A percentile compares a stretch with the other conserved stretches of the same genome.
phyloP scores from a whole-genome alignment of 1,140 invertebrate genomes.

The Drosophila chauvacae region DNA sequence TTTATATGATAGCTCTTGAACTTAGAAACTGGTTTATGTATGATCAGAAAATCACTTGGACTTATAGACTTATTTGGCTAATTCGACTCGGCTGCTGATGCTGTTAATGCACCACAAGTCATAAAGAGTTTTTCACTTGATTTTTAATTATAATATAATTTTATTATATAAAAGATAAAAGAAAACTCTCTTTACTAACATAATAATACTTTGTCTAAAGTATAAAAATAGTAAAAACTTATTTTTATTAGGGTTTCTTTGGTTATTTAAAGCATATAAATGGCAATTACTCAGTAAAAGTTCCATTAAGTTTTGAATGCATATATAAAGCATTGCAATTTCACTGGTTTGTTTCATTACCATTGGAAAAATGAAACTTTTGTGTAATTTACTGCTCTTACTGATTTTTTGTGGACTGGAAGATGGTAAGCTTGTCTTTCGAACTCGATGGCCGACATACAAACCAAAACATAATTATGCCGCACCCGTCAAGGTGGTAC shows the following conservation, averaged over 20 bases:
- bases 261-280: background rate
- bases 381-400: background rate
- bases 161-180: no score
- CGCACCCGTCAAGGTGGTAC: background rate
- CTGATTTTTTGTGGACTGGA: background rate
- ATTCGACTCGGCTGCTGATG: no score
- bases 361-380: background rate
- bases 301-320: no score
- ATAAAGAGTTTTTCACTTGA: no score
- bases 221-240: background rate
- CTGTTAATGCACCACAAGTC: no score
- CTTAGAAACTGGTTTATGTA: no score
- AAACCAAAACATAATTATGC: background rate
- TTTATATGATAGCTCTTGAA: background rate
- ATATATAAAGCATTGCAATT: background rate
- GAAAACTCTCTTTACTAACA: no score
- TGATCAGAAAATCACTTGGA: no score
- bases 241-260: background rate
- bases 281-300: background rate
- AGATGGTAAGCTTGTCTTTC: background rate
- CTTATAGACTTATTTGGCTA: no score
- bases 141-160: no score
- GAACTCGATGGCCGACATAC: constrained; percentile 10
- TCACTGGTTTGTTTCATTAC: background rate
- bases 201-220: no score